These are phyloP conservation scores for Pelochelys cantorii DNA, from an alignment of 2,797 vertebrate genomes.

Conservation along the genomic window DNA sequence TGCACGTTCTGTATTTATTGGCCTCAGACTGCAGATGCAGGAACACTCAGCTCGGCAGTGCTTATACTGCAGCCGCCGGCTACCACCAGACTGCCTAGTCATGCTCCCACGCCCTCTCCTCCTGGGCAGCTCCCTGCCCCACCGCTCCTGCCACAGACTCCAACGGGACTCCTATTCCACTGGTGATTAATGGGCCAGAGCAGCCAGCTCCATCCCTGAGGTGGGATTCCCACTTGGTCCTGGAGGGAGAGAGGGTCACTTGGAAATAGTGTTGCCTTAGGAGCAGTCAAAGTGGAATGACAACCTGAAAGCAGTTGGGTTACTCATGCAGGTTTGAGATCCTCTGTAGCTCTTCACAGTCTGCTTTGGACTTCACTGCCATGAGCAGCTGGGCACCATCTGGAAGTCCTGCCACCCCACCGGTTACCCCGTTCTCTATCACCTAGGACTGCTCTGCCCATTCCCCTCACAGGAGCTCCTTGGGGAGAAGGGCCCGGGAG, in stretches of 20 bases:
- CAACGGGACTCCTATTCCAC: background rate
- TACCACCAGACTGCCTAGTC: background rate
- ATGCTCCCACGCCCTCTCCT: background rate
- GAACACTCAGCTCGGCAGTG: background rate
- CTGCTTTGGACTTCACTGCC: too few relatives aligned
- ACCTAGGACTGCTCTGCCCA: background rate
- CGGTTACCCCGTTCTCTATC: too few relatives aligned
- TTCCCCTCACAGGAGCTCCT: background rate
- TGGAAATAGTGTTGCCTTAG: background rate
- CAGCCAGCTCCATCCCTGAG: background rate
- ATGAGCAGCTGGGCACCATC: too few relatives aligned
- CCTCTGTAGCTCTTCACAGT: too few relatives aligned
- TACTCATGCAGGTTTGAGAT: background rate
- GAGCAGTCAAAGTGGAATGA: background rate
- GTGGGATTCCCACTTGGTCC: rapidly evolving
- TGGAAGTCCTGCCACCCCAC: too few relatives aligned
- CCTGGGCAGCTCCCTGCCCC: background rate
- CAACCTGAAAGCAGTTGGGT: background rate
- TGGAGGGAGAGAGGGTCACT: background rate
- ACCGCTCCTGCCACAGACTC: background rate
- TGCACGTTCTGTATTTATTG: background rate
- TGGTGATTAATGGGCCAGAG: background rate
- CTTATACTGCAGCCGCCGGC: background rate
- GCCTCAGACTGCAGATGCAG: background rate
- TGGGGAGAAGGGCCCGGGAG: background rate